A percentile compares a stretch with the other conserved stretches of the same genome.
These are phyloP conservation scores for Umimayanthus kanabou DNA, from an alignment of 92 coral and sea anemone species.

Conservation along the genomic window DNA sequence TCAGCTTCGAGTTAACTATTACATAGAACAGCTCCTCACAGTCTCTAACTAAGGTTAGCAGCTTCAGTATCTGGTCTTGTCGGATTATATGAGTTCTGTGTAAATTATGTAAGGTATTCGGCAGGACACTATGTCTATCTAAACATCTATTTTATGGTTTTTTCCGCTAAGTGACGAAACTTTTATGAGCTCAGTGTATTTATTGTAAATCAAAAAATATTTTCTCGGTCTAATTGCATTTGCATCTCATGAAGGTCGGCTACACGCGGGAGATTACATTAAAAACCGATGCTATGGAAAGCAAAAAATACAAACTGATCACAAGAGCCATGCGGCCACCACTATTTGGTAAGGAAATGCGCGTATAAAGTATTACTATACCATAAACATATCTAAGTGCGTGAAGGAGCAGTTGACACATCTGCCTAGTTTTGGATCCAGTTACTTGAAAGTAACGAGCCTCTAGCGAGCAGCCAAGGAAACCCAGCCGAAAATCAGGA, in stretches of 20 bases:
- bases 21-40: too few relatives aligned
- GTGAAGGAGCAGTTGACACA: background rate
- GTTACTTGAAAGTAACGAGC: background rate
- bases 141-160: too few relatives aligned
- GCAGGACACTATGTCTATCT: too few relatives aligned
- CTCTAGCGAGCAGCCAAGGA: background rate
- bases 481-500: background rate
- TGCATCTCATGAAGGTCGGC: conserved; percentile 58
- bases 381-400: background rate
- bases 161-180: too few relatives aligned
- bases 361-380: background rate
- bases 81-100: too few relatives aligned
- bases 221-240: background rate
- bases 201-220: too few relatives aligned
- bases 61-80: too few relatives aligned
- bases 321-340: conserved; percentile 85
- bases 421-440: background rate
- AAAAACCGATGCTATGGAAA: conserved; percentile 47
- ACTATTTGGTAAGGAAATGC: conserved; percentile 72
- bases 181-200: too few relatives aligned
- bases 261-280: conserved; percentile 73
- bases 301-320: conserved; percentile 67
- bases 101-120: too few relatives aligned
- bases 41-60: too few relatives aligned
- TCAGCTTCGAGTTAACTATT: too few relatives aligned